These are phyloP conservation scores for Triops longicaudatus DNA, from an alignment of 1,140 invertebrate species.

Conservation along the genomic window DNA sequence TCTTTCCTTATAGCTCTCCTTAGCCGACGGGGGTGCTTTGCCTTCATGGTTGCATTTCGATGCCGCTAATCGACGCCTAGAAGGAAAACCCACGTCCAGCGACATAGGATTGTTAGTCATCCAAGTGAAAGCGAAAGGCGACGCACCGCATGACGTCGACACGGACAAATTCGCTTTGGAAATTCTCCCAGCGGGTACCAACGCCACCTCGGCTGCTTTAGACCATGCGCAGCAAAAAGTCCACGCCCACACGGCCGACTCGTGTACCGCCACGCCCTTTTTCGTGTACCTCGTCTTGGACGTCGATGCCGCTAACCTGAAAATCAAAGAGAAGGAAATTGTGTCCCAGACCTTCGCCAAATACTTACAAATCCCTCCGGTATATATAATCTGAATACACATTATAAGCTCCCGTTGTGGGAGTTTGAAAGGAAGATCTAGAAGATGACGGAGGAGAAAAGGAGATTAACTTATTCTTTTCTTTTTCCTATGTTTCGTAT, in stretches of 20 bases:
- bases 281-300: not conserved
- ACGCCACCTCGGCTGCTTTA: not conserved
- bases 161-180: slow-evolving; percentile 50
- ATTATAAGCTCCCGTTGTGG: no score
- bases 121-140: slow-evolving; percentile 42
- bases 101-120: slow-evolving; percentile 49
- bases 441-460: no score
- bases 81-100: slow-evolving; percentile 48
- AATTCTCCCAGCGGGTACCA: slow-evolving; percentile 35
- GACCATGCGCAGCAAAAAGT: not conserved
- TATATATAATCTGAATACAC: not conserved
- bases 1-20: slow-evolving; percentile 34
- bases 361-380: not conserved
- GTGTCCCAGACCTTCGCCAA: not conserved
- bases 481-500: not conserved
- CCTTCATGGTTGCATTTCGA: slow-evolving; percentile 43
- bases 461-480: no score
- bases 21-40: slow-evolving; percentile 34
- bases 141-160: slow-evolving; percentile 37
- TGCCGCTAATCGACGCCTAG: slow-evolving; percentile 38
- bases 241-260: not conserved
- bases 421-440: no score
- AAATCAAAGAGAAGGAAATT: not conserved
- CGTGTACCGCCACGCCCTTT: not conserved
- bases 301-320: not conserved